phyloP scores from a whole-genome alignment of 2,888 invertebrate species.

The Cosmorhoe ocellata region DNA sequence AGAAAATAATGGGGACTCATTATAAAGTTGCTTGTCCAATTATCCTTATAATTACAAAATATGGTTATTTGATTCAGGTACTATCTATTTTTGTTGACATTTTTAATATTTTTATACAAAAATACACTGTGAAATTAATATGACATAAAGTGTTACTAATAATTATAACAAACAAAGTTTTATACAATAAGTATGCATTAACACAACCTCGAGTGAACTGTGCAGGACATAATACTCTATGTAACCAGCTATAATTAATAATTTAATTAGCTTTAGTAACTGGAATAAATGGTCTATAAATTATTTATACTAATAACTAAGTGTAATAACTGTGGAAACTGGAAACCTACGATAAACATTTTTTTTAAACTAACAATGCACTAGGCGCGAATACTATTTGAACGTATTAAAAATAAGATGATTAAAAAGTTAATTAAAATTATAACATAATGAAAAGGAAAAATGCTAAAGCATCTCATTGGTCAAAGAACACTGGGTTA shows the following conservation, averaged over 20 bases:
- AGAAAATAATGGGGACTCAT: too few species aligned
- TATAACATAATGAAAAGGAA: conserved; percentile 3
- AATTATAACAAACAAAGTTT: conserved; percentile 27
- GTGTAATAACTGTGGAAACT: conserved; percentile 13
- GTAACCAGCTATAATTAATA: neutral
- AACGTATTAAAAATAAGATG: conserved; percentile 7
- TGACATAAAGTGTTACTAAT: neutral
- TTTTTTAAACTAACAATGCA: conserved; percentile 9
- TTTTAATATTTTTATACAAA: conserved; percentile 51
- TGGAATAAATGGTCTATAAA: neutral
- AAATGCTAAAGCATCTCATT: conserved; percentile 20
- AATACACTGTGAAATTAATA: conserved; percentile 22
- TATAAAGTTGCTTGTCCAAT: too few species aligned
- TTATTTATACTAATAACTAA: conserved; percentile 4
- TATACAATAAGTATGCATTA: conserved; percentile 34
- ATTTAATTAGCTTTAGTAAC: conserved; percentile 3
- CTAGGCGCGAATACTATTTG: conserved; percentile 10
- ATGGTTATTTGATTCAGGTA: conserved; percentile 21
- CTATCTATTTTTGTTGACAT: conserved; percentile 54
- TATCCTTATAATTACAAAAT: conserved; percentile 11
- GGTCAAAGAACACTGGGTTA: conserved; percentile 17
- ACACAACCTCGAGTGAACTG: conserved; percentile 77
- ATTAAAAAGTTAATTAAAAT: too few species aligned
- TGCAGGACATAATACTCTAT: conserved; percentile 33
- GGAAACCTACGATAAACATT: conserved; percentile 21